Percentiles rank a stretch among this genome's conserved stretches.
Conservation (phyloP, 1,140 invertebrate genomes). For the Cepaea nemoralis region DNA sequence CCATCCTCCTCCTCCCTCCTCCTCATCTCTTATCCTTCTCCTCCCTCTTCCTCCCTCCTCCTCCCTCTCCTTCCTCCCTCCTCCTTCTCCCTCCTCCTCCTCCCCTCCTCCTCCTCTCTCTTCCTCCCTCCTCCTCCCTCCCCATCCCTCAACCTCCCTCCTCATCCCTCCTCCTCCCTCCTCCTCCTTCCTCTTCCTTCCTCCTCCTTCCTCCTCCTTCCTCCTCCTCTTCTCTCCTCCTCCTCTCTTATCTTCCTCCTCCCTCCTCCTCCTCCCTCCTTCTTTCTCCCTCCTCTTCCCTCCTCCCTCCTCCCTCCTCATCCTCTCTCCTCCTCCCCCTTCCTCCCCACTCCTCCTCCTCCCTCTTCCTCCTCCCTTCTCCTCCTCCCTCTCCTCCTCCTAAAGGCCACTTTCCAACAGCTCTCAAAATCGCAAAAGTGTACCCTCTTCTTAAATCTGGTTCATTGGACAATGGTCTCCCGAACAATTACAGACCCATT, state of each 20-base stretch:
- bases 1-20: too few relatives aligned
- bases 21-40: too few relatives aligned
- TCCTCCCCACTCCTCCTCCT: too few relatives aligned
- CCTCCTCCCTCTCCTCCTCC: too few relatives aligned
- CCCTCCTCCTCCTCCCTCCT: neutral
- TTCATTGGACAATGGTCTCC: too few relatives aligned
- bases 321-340: too few relatives aligned
- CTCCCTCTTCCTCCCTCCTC: constrained; percentile 6
- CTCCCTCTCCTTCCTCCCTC: constrained; percentile 3
- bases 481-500: too few relatives aligned
- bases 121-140: neutral
- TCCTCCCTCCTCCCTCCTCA: constrained; percentile 14
- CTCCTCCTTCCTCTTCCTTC: neutral
- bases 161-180: neutral
- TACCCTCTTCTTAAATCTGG: too few relatives aligned
- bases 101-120: constrained; percentile 6
- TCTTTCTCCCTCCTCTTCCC: constrained; percentile 26
- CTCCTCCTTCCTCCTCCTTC: neutral
- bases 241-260: neutral
- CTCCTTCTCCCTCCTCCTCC: constrained; percentile 29
- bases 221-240: constrained; percentile 5
- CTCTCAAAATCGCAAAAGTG: too few relatives aligned
- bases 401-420: too few relatives aligned
- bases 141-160: too few relatives aligned
- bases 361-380: too few relatives aligned